Percentiles rank a stretch among this genome's conserved stretches.
Conservation (phyloP, 2,888 invertebrate species). For the Tipula lateralis region DNA sequence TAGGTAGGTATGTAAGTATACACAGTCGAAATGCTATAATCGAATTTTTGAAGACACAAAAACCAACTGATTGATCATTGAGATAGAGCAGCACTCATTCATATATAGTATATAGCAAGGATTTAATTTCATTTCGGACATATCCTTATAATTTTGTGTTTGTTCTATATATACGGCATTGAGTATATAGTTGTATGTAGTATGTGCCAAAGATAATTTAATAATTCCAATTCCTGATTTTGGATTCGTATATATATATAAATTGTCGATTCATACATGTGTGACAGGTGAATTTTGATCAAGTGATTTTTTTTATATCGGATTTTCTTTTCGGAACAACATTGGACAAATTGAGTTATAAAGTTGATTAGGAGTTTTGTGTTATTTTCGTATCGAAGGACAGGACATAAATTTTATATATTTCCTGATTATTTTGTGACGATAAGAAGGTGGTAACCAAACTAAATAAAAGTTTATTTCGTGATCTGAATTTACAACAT, state of each 20-base stretch:
- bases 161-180: neutral
- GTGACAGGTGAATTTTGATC: neutral
- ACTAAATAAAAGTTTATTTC: neutral
- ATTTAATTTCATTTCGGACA: neutral
- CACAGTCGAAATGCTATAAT: neutral
- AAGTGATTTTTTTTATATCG: neutral
- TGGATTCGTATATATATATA: neutral
- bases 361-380: neutral
- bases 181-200: too few relatives aligned
- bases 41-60: neutral
- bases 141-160: neutral
- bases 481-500: neutral
- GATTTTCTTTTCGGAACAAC: neutral
- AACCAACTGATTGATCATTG: neutral
- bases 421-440: neutral
- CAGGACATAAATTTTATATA: neutral
- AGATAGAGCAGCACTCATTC: neutral
- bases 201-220: neutral
- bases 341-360: neutral
- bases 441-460: neutral
- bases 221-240: neutral
- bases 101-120: neutral
- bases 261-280: neutral
- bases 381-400: neutral
- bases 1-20: neutral